Evolutionary conservation across 2,113 vertebrate species (phyloP).

Genomic region (Macrotus californicus): DNA sequence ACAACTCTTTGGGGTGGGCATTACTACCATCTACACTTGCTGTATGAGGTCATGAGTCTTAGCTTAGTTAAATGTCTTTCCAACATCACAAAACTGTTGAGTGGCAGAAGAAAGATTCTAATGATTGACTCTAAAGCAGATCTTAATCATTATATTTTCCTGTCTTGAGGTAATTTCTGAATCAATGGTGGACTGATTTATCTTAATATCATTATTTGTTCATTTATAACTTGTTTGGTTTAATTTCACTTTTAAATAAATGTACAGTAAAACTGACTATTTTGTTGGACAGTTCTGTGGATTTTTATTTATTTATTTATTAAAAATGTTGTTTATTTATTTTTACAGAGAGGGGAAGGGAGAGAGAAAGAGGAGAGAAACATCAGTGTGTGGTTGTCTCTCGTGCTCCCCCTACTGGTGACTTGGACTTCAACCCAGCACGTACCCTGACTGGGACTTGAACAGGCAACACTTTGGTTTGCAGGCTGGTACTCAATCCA

Average conservation of each 20-base stretch:
- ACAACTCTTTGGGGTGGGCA: background rate
- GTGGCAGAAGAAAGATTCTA: background rate
- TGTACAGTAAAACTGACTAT: background rate
- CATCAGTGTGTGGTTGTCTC: no score
- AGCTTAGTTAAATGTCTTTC: background rate
- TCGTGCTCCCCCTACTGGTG: no score
- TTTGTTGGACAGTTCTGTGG: background rate
- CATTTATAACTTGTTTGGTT: background rate
- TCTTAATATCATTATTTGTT: background rate
- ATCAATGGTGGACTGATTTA: background rate
- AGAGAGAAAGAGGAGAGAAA: no score
- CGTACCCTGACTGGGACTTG: no score
- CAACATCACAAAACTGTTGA: background rate
- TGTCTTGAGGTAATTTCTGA: background rate
- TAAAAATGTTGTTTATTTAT: no score
- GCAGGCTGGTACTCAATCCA: no score
- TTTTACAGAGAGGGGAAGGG: no score
- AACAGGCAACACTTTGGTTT: no score
- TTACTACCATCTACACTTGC: background rate
- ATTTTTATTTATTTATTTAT: background rate
- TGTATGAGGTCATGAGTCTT: background rate
- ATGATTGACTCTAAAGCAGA: background rate
- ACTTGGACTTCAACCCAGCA: no score
- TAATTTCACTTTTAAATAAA: conserved; percentile 2
- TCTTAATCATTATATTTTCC: background rate